A percentile compares a stretch with the other conserved stretches of the same genome.
phyloP scores from a whole-genome alignment of 2,888 invertebrate genomes.

The Cryptocheilus praepositus region DNA sequence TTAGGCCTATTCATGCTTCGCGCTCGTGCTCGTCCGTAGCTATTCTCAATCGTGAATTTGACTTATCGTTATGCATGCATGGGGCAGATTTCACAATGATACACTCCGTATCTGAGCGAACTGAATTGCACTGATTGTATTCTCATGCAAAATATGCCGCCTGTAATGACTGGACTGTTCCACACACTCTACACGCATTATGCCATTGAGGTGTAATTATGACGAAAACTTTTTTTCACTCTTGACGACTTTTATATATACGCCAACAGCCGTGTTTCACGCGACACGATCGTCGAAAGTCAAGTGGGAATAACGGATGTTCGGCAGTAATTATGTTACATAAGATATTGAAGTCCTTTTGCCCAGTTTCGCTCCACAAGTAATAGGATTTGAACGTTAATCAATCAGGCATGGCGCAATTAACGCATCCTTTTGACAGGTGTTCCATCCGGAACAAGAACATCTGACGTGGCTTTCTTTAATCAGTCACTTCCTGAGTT shows the following conservation, averaged over 20 bases:
- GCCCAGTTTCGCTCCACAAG: constrained; percentile 41
- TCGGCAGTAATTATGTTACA: too few species aligned
- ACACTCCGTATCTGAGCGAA: constrained; percentile 51
- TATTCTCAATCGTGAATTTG: constrained; percentile 55
- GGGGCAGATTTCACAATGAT: constrained; percentile 55
- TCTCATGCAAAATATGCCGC: constrained; percentile 67
- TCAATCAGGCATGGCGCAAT: constrained; percentile 67
- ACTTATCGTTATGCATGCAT: constrained; percentile 49
- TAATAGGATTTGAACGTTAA: constrained; percentile 61
- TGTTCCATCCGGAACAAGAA: constrained; percentile 52
- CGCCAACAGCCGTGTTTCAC: background rate
- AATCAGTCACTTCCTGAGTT: constrained; percentile 65
- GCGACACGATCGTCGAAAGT: background rate
- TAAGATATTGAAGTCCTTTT: constrained; percentile 1
- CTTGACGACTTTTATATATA: background rate
- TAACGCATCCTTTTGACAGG: constrained; percentile 67
- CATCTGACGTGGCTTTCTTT: constrained; percentile 67
- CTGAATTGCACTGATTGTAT: constrained; percentile 70
- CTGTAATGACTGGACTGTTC: constrained; percentile 44
- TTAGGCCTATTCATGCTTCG: constrained; percentile 51
- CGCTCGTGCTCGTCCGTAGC: constrained; percentile 31
- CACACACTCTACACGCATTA: constrained; percentile 41
- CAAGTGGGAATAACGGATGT: background rate
- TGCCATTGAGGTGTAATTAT: constrained; percentile 46
- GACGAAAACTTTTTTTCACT: constrained; percentile 20